Conservation (phyloP, 2,113 vertebrate species). For the Notechis scutatus region DNA sequence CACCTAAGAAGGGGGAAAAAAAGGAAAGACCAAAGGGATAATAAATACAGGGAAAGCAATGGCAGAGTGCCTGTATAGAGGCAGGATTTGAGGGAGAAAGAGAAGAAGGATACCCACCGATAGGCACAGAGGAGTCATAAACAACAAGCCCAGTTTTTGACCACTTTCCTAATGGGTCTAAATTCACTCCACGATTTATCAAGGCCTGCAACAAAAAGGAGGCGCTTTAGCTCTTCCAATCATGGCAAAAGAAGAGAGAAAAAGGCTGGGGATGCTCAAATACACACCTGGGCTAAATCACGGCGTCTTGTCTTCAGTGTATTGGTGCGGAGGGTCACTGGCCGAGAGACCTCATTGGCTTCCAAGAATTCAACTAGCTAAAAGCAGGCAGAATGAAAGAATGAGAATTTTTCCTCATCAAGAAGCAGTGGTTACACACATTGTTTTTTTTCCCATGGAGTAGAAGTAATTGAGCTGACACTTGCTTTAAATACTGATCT, state of each 20-base stretch:
- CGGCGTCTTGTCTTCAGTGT: slow-evolving; percentile 91
- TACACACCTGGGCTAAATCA: slow-evolving; percentile 89
- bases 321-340: slow-evolving; percentile 92
- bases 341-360: slow-evolving; percentile 92
- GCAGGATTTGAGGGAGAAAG: not conserved
- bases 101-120: slow-evolving; percentile 74
- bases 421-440: not conserved
- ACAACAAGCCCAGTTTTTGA: slow-evolving; percentile 94
- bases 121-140: slow-evolving; percentile 92
- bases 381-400: not conserved
- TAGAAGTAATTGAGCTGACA: not conserved
- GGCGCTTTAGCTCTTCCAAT: not conserved
- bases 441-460: not conserved
- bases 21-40: not conserved
- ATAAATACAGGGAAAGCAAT: not conserved
- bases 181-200: slow-evolving; percentile 95
- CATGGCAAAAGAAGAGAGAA: fast-evolving
- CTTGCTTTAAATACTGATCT: not conserved
- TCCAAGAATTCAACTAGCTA: slow-evolving; percentile 94
- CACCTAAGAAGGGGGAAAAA: slow-evolving; percentile 69
- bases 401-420: not conserved
- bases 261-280: not conserved
- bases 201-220: slow-evolving; percentile 75
- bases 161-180: slow-evolving; percentile 95
- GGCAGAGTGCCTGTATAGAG: fast-evolving